These are phyloP conservation scores for Philhelius pedissequus DNA, from an alignment of 2,888 invertebrate species.

Conservation along the genomic window DNA sequence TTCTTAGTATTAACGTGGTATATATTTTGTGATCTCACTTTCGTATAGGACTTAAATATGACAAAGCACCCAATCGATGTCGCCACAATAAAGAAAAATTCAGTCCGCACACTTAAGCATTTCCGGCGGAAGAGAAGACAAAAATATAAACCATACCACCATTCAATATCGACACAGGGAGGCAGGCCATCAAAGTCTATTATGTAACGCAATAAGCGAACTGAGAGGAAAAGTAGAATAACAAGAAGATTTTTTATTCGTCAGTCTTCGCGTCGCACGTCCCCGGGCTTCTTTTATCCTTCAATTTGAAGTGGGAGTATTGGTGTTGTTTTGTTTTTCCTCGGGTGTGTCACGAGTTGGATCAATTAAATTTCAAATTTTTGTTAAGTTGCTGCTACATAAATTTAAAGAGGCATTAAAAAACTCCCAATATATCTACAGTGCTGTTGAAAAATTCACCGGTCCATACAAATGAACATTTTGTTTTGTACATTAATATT, in stretches of 20 bases:
- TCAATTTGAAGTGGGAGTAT: background rate
- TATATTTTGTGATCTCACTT: constrained; percentile 34
- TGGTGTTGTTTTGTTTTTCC: background rate
- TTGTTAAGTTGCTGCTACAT: constrained; percentile 42
- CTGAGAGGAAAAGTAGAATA: constrained; percentile 42
- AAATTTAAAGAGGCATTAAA: constrained; percentile 23
- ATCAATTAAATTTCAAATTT: constrained; percentile 52
- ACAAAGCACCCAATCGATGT: constrained; percentile 53
- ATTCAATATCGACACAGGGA: constrained; percentile 1
- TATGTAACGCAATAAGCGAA: constrained; percentile 47
- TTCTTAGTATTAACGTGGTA: too few species aligned
- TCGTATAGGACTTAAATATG: constrained; percentile 43
- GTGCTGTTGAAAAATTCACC: background rate
- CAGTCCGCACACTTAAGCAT: constrained; percentile 42
- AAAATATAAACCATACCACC: constrained; percentile 16
- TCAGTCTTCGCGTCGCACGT: background rate
- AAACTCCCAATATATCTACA: background rate
- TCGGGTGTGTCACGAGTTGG: constrained; percentile 7
- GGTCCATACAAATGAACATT: background rate
- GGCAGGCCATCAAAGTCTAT: constrained; percentile 41
- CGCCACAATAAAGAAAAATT: constrained; percentile 38
- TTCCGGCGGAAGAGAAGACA: constrained; percentile 5
- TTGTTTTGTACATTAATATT: background rate
- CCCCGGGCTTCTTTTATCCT: background rate
- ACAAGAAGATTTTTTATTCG: constrained; percentile 13